These are phyloP conservation scores for Cossypha caffra DNA, from an alignment of 2,797 vertebrate species.

Conservation along the genomic window DNA sequence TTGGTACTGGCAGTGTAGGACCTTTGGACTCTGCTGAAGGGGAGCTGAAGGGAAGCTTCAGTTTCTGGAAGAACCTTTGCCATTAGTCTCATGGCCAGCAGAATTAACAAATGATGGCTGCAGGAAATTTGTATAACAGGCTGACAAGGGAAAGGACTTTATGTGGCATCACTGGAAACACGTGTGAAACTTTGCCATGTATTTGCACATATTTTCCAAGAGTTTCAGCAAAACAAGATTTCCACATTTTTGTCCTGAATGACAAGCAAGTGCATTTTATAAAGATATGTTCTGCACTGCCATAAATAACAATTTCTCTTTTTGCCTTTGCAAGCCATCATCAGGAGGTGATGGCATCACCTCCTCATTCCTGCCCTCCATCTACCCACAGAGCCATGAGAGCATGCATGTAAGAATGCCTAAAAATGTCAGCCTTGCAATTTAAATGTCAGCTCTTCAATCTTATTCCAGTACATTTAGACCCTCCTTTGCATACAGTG, in stretches of 20 bases:
- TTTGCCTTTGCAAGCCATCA: neutral
- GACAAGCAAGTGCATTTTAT: neutral
- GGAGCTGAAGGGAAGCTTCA: neutral
- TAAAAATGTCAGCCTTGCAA: neutral
- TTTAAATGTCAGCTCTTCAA: slow-evolving; percentile 42
- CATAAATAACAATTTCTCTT: neutral
- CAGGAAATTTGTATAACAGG: neutral
- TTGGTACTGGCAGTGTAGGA: neutral
- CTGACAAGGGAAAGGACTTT: neutral
- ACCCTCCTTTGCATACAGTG: neutral
- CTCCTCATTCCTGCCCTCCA: neutral
- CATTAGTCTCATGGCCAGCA: neutral
- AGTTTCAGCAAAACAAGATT: neutral
- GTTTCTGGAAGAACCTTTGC: neutral
- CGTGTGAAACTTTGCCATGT: neutral
- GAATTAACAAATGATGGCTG: neutral
- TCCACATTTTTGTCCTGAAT: neutral
- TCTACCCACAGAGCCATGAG: neutral
- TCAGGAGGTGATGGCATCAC: neutral
- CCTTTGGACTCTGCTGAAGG: neutral
- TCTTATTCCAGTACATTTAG: neutral
- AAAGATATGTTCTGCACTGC: neutral
- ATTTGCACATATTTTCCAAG: neutral
- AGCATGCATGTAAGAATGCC: slow-evolving; percentile 11
- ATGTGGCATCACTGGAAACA: neutral